Conservation (phyloP, 1,140 invertebrate species). For the roundworm (Caenorhabditis elegans) region WBcel235 BX284606.5:11469501-11470000, state of each 20-base stretch:
- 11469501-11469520: conserved; percentile 15
- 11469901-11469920: neutral
- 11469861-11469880: too few species aligned
- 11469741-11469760: neutral
- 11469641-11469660: neutral
- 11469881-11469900: neutral
- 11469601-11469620: conserved; percentile 3
- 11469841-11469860: too few species aligned
- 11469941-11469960: neutral
- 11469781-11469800: conserved; percentile 8
- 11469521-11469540: conserved; percentile 18
- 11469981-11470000: neutral
- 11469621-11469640: neutral
- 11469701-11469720: neutral
- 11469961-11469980: conserved; percentile 7
- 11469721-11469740: neutral
- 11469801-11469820: neutral
- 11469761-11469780: neutral
- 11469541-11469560: conserved; percentile 21
- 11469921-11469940: neutral
- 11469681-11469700: too few species aligned
- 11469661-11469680: too few species aligned
- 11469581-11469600: conserved; percentile 26
- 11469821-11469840: neutral
- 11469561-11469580: neutral